Conservation (phyloP, 2,113 vertebrate genomes). For the Oreochromis aureus region DNA sequence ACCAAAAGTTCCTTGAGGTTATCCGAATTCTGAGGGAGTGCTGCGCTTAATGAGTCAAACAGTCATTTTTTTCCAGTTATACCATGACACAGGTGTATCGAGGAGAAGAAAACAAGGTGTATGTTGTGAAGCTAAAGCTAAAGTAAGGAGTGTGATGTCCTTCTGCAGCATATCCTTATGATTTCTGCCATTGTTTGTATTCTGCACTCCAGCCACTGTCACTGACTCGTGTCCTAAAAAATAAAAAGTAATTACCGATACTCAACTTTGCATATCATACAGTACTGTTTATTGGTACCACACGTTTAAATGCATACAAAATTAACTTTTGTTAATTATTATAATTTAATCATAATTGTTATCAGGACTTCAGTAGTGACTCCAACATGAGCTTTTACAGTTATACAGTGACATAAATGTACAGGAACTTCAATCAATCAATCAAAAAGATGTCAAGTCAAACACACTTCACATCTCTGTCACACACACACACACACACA, state of each 20-base stretch:
- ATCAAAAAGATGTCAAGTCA: neutral
- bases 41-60: neutral
- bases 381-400: neutral
- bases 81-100: neutral
- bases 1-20: neutral
- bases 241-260: neutral
- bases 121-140: rapidly evolving
- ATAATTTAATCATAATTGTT: neutral
- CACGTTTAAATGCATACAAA: neutral
- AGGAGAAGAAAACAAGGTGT: conserved; percentile 6
- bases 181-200: conserved; percentile 29
- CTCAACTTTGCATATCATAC: neutral
- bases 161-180: conserved; percentile 29
- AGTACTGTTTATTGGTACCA: neutral
- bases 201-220: neutral
- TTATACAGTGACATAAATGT: neutral
- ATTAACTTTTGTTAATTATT: too few relatives aligned
- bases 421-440: neutral
- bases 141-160: neutral
- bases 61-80: neutral
- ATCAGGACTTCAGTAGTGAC: neutral
- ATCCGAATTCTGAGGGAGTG: neutral
- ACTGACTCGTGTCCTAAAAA: neutral
- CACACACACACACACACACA: neutral
- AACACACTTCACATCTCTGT: neutral